phyloP scores from a whole-genome alignment of 2,888 invertebrate genomes.

The Cerastoderma edule region DNA sequence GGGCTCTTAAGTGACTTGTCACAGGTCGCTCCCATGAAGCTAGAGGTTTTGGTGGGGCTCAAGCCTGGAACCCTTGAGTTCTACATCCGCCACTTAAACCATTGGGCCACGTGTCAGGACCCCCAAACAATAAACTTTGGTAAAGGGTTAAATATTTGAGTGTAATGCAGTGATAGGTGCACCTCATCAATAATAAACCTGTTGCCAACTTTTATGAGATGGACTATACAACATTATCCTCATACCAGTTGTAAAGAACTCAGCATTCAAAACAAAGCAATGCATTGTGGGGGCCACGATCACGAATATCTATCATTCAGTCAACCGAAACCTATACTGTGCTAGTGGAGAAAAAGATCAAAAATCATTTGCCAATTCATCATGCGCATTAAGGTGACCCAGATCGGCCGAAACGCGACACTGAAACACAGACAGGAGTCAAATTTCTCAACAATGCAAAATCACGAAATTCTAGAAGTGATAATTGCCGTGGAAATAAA shows the following conservation, averaged over 20 bases:
- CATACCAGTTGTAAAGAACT: slow-evolving; percentile 45
- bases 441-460: slow-evolving; percentile 39
- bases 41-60: too few species aligned
- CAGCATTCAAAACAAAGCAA: slow-evolving; percentile 49
- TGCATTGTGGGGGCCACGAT: slow-evolving; percentile 52
- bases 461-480: slow-evolving; percentile 25
- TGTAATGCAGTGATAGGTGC: too few species aligned
- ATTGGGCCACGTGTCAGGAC: too few species aligned
- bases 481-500: slow-evolving; percentile 22
- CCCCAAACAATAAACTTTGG: too few species aligned
- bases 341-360: slow-evolving; percentile 9
- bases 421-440: slow-evolving; percentile 27
- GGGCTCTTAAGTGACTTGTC: too few species aligned
- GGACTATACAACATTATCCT: slow-evolving; percentile 41
- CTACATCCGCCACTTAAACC: too few species aligned
- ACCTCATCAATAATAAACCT: too few species aligned
- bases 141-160: too few species aligned
- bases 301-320: slow-evolving; percentile 34
- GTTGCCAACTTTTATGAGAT: slow-evolving; percentile 10
- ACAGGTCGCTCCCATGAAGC: too few species aligned
- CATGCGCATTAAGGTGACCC: slow-evolving; percentile 18
- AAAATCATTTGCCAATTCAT: slow-evolving; percentile 13
- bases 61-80: too few species aligned
- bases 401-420: slow-evolving; percentile 16
- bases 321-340: slow-evolving; percentile 33